Conservation (phyloP, 2,888 invertebrate species). For the Erebia palarica region DNA sequence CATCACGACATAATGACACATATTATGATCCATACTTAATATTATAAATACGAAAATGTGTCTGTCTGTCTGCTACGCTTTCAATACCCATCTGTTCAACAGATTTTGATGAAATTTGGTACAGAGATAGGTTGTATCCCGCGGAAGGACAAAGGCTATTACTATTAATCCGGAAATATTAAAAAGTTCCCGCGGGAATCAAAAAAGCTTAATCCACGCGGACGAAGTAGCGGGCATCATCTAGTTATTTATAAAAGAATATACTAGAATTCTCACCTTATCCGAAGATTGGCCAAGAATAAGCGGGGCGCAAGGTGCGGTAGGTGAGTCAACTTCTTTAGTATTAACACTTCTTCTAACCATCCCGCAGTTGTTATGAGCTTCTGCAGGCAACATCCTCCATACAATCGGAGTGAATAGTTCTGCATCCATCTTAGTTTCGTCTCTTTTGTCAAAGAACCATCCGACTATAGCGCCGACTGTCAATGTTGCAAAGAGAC, state of each 20-base stretch:
- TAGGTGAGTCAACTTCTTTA: constrained; percentile 44
- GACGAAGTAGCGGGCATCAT: too few species aligned
- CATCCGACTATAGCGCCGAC: constrained; percentile 86
- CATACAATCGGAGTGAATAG: constrained; percentile 68
- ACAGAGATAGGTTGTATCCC: too few species aligned
- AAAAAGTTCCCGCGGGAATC: too few species aligned
- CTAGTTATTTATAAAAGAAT: neutral
- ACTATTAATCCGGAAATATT: too few species aligned
- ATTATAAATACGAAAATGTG: too few species aligned
- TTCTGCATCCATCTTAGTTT: constrained; percentile 64
- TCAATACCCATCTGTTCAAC: too few species aligned
- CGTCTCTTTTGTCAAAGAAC: constrained; percentile 56
- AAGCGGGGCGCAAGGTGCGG: constrained; percentile 59
- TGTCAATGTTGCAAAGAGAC: constrained; percentile 84
- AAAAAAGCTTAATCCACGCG: too few species aligned
- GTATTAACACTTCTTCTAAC: constrained; percentile 46
- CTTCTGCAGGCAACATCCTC: constrained; percentile 59
- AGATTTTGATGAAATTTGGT: too few species aligned
- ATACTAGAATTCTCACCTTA: constrained; percentile 22
- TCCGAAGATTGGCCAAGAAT: constrained; percentile 51
- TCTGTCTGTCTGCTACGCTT: too few species aligned
- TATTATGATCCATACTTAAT: too few species aligned
- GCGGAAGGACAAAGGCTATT: too few species aligned
- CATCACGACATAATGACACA: too few species aligned
- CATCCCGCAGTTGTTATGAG: constrained; percentile 54